phyloP scores from a whole-genome alignment of 2,797 vertebrate genomes.

The Rhinichthys osculus region DNA sequence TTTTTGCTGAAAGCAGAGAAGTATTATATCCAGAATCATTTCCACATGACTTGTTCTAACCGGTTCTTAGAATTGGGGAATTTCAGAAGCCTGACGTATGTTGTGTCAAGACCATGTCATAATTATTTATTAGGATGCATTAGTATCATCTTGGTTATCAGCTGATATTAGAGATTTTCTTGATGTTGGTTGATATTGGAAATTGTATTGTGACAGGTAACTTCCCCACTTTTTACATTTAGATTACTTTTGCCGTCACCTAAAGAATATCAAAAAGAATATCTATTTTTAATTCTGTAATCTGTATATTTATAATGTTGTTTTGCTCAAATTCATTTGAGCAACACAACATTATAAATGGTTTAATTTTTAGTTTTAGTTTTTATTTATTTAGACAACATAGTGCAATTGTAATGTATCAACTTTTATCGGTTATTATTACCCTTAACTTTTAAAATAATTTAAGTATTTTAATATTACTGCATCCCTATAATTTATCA shows the following conservation, averaged over 20 bases:
- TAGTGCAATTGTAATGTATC: neutral
- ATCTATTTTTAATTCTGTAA: neutral
- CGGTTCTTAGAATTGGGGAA: slow-evolving; percentile 30
- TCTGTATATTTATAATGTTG: neutral
- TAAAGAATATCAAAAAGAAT: no score
- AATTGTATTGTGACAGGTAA: neutral
- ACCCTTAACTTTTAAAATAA: neutral
- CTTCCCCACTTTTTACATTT: neutral
- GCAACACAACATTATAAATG: no score
- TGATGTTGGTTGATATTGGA: neutral
- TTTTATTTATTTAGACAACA: neutral
- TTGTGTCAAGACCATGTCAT: neutral
- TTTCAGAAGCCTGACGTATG: neutral
- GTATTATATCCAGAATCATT: slow-evolving; percentile 22
- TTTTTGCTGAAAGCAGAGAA: slow-evolving; percentile 3
- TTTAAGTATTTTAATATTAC: neutral
- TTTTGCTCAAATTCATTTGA: neutral
- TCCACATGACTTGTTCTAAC: slow-evolving; percentile 4
- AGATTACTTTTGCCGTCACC: neutral
- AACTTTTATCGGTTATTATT: neutral
- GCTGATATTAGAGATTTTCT: neutral
- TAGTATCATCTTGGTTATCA: neutral
- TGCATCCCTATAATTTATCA: neutral
- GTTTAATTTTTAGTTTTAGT: neutral
- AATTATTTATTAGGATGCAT: neutral